Conservation (phyloP, 2,888 invertebrate genomes). For the Electrophaes corylata region DNA sequence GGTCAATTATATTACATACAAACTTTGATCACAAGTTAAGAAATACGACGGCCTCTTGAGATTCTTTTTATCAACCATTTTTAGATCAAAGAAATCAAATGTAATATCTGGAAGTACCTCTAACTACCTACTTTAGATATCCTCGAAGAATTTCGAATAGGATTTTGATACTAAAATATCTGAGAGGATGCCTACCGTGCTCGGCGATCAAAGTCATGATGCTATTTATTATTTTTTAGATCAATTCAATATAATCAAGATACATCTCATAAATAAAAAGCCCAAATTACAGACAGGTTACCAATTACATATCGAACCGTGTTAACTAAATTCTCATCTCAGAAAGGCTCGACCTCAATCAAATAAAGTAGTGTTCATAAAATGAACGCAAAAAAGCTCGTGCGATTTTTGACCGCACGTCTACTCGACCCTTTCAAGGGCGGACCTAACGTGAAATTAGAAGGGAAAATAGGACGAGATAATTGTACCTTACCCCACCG, state of each 20-base stretch:
- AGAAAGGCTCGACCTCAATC: conserved; percentile 18
- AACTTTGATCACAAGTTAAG: no score
- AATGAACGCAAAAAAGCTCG: conserved; percentile 21
- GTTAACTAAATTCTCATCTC: conserved; percentile 15
- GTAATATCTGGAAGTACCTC: no score
- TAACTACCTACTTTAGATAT: no score
- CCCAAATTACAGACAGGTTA: conserved; percentile 9
- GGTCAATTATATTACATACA: no score
- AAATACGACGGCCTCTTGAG: no score
- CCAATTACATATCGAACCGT: conserved; percentile 7
- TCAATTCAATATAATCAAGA: not conserved
- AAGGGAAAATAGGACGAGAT: conserved; percentile 81
- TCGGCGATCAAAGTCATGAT: no score
- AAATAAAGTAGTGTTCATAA: conserved; percentile 23
- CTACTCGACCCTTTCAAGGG: conserved; percentile 49
- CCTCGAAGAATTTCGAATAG: no score
- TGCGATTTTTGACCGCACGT: conserved; percentile 48
- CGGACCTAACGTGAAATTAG: conserved; percentile 75
- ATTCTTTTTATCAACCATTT: no score
- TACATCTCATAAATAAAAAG: conserved; percentile 6
- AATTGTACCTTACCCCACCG: conserved; percentile 65
- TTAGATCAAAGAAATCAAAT: no score
- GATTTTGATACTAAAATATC: no score
- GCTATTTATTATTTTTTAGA: not conserved
- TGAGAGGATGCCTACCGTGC: no score